Conservation (phyloP, 2,797 vertebrate species). For the Chiloscyllium punctatum region DNA sequence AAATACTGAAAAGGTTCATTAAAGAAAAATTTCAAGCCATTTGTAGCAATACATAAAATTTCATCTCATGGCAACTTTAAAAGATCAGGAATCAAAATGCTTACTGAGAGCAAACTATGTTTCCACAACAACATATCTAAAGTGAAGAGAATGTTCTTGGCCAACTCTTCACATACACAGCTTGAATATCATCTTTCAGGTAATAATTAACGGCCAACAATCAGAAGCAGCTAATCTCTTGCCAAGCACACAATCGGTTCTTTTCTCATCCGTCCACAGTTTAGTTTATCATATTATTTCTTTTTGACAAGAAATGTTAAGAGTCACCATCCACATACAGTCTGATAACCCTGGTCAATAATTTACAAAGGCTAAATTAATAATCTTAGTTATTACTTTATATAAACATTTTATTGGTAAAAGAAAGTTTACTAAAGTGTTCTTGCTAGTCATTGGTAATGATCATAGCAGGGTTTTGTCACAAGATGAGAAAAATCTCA, state of each 20-base stretch:
- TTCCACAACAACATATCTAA: slow-evolving; percentile 12
- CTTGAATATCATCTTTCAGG: slow-evolving; percentile 4
- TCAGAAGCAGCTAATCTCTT: neutral
- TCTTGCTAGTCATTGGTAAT: neutral
- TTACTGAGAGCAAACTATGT: neutral
- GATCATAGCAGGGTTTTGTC: neutral
- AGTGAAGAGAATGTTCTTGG: slow-evolving; percentile 17
- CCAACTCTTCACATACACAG: neutral
- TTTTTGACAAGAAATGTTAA: neutral
- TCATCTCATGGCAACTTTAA: neutral
- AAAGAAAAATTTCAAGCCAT: neutral
- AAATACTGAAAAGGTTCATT: neutral
- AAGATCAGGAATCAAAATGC: neutral
- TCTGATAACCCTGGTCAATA: neutral
- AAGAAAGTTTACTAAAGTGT: neutral
- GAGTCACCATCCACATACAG: neutral
- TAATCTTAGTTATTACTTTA: no score
- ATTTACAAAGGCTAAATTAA: neutral
- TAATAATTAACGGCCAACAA: slow-evolving; percentile 16
- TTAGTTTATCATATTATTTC: neutral
- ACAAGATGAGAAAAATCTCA: neutral
- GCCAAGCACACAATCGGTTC: neutral
- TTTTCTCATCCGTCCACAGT: neutral
- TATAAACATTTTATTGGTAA: neutral
- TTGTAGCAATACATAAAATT: neutral